These are phyloP conservation scores for Mechanitis messenoides DNA, from an alignment of 2,888 invertebrate genomes.

Conservation along the genomic window DNA sequence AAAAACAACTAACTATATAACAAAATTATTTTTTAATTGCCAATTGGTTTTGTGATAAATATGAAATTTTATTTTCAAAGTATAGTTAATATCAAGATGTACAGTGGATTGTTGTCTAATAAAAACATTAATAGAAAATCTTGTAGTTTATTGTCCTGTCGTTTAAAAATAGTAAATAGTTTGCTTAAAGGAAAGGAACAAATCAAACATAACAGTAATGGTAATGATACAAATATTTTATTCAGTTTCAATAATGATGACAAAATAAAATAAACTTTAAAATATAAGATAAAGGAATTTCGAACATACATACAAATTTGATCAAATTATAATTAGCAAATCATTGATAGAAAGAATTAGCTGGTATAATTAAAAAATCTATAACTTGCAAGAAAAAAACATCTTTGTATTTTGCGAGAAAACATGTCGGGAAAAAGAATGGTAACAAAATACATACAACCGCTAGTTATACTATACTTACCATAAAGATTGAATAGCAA, in stretches of 20 bases:
- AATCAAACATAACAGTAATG: slow-evolving; percentile 28
- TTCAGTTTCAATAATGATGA: slow-evolving; percentile 46
- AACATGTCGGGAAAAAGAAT: slow-evolving; percentile 2
- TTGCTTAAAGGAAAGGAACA: slow-evolving; percentile 3
- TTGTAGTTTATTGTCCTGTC: neutral
- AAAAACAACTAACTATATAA: neutral
- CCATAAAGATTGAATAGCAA: no score
- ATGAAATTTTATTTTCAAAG: slow-evolving; percentile 28
- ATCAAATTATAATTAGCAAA: slow-evolving; percentile 5
- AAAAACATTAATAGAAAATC: slow-evolving; percentile 36
- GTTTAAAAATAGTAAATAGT: slow-evolving; percentile 1
- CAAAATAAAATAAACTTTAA: slow-evolving; percentile 50
- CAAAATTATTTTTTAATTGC: neutral
- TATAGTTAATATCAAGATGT: slow-evolving; percentile 36
- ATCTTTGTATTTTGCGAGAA: slow-evolving; percentile 10
- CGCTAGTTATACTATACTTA: no score
- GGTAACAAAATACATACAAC: neutral
- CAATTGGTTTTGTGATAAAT: slow-evolving; percentile 28
- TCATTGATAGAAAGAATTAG: neutral
- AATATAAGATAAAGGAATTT: slow-evolving; percentile 50
- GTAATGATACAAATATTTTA: slow-evolving; percentile 37
- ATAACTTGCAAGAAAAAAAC: slow-evolving; percentile 6
- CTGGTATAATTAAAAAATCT: slow-evolving; percentile 15
- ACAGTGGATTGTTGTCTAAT: slow-evolving; percentile 37
- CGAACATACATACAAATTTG: slow-evolving; percentile 36